Conservation (phyloP, 1,140 invertebrate genomes). For the Zaprionus taronus region DNA sequence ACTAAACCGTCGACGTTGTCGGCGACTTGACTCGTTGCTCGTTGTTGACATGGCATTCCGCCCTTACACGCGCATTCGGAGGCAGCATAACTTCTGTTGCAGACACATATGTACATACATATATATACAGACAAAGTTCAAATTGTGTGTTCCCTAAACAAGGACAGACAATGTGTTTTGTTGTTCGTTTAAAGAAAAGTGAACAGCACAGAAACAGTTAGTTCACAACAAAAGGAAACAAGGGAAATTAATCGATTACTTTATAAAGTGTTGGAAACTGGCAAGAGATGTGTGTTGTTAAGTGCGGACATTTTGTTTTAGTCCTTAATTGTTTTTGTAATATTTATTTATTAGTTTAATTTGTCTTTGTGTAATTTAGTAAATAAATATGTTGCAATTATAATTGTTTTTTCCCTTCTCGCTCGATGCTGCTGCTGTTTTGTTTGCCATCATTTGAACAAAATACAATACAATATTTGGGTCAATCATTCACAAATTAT, state of each 20-base stretch:
- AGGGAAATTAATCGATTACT: background rate
- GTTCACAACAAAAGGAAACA: background rate
- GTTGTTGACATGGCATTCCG: constrained; percentile 1
- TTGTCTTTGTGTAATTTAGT: background rate
- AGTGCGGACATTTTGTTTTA: background rate
- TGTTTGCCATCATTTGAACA: background rate
- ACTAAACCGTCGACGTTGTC: background rate
- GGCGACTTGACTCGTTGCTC: constrained; percentile 4
- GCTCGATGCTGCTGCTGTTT: constrained; percentile 6
- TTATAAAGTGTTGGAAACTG: background rate
- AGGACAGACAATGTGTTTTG: background rate
- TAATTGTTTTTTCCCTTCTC: background rate
- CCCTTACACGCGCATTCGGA: constrained; percentile 2
- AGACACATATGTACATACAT: background rate
- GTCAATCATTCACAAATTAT: background rate
- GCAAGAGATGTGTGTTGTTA: background rate
- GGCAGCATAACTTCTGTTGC: background rate
- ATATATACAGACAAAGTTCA: background rate
- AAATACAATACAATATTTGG: background rate
- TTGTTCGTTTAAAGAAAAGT: background rate
- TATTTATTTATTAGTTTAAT: background rate
- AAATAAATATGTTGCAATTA: background rate
- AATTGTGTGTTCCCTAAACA: background rate
- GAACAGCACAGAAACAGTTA: background rate
- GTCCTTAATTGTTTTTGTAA: background rate